phyloP scores from a whole-genome alignment of 2,113 vertebrate genomes.

The Sisor rabdophorus region DNA sequence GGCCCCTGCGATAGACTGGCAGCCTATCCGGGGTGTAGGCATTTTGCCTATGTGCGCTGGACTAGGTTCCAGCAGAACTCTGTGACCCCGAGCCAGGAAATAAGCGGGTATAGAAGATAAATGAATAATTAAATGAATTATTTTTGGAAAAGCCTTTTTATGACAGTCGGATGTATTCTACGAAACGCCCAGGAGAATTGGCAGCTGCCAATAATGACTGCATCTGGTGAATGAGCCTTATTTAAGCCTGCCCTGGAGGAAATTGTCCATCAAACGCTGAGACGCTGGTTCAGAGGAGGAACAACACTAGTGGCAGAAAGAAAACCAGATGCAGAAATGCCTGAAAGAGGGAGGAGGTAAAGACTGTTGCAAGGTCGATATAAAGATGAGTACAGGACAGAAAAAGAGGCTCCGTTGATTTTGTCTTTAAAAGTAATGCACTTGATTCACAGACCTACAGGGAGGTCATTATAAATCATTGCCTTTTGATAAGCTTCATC shows the following conservation, averaged over 20 bases:
- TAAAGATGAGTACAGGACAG: constrained; percentile 33
- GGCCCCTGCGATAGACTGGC: no score
- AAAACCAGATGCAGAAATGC: constrained; percentile 34
- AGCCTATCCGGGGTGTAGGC: no score
- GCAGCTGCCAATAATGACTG: constrained; percentile 27
- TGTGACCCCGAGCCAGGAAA: no score
- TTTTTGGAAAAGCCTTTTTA: neutral
- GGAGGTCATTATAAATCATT: constrained; percentile 14
- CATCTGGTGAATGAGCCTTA: constrained; percentile 41
- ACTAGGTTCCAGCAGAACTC: no score
- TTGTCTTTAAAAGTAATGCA: constrained; percentile 10
- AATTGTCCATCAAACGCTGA: constrained; percentile 39
- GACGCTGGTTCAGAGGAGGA: constrained; percentile 35
- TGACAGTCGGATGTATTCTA: neutral
- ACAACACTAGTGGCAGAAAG: constrained; percentile 34
- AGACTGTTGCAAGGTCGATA: constrained; percentile 14
- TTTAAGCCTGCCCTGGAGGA: constrained; percentile 26
- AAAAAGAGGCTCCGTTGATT: neutral
- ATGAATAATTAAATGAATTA: no score
- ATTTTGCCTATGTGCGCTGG: no score
- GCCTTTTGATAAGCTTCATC: neutral
- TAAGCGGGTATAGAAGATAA: no score
- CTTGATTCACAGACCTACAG: constrained; percentile 26
- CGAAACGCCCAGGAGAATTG: constrained; percentile 15
- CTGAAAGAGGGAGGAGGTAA: constrained; percentile 5